Evolutionary conservation across 2,888 invertebrate species (phyloP), one percentile per base, ranked within the genome.

Genomic region (Hetaerina titia): DNA sequence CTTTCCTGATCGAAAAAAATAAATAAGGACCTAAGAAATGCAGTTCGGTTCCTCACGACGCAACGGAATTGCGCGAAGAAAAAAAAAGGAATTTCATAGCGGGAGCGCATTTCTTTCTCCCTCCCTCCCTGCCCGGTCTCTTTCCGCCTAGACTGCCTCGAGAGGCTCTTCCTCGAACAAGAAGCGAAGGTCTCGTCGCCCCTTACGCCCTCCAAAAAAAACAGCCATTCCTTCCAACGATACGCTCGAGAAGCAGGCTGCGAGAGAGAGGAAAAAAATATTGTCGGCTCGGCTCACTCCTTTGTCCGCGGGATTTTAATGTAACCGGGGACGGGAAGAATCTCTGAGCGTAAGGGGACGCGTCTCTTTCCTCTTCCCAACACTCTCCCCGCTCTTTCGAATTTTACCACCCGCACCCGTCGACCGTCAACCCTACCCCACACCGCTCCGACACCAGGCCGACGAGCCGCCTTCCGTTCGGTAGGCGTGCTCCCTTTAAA

Each of bases 261-360:
- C 60, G 60, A 5, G 17, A 31, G 81, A 31, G 81, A 31, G 2
- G 81, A 25, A 22, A 13, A n/a, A 31, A 81, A 81, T 81, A 81
- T 81, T 81, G 31, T 31, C 81, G 74, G 9, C 74, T n/a, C 74
- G n/a, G 13, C 81, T 81, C 81, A n/a, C 81, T 81, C 31, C 81
- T 81, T 81, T 81, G 81, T 81, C 81, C 81, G 31, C 22, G 81
- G 81, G 81, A 31, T 81, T 81, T 31, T 81, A 81, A 81, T 81
- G 81, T 81, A 81, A 81, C 81, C 81, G 81, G 81, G 81, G 81
- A 81, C 81, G 81, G 81, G 81, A 81, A 81, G 81, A 81, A 81
- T 81, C 81, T 69, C 81, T 31, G 31, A 31, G 81, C n/a, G 81
- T 31, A 81, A 81, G 81, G 81, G 81, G 31, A n/a, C 11, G 9